Base-by-base conservation (phyloP, 2,797 vertebrate species). In the Gephyroberyx darwinii region DNA sequence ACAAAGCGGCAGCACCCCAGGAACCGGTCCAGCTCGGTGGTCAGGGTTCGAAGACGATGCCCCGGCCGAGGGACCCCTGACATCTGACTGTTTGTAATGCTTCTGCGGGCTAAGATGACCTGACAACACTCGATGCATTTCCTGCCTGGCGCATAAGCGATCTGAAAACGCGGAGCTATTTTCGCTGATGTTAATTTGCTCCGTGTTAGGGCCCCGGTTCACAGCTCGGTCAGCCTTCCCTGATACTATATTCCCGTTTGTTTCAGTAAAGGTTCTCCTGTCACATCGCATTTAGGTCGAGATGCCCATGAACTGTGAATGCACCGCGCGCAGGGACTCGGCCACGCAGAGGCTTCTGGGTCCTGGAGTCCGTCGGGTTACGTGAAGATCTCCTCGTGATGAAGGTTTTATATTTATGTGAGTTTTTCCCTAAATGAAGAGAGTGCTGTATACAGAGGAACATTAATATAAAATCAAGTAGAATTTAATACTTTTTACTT, bases 171-270 rank as follows among this genome's bases (percentile, higher is more conserved):
- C 74, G 31, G 82, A 88, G 90, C 93, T 94, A 90, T 93, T 93
- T 93, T 91, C 78, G 92, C 91, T 92, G 93, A 94, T 91, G 96
- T 91, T 95, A 94, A 96, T 96, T 95, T 96, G 94, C 94, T 97
- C 96, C 79, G 94, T 95, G 96, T 94, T 96, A 91, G 75, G 86
- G 90, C 88, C 47, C 55, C 56, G 89, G 96, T 95, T 98, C 96
- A 93, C 89, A 86, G 95, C 93, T 94, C 95, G 95, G 96, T 97
- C 96, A 98, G 93, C 95, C 94, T 85, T 94, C 93, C 78, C 95
- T 95, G 95, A 97, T 94, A 96, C 92, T 90, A 94, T 95, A 92
- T 94, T 94, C 93, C 93, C 93, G 93, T 93, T 95, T 94, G 93
- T 95, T 93, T 93, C 94, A 83, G 92, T 89, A 96, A 96, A 96